phyloP scores from a whole-genome alignment of 2,113 vertebrate genomes.

The Prinia subflava region DNA sequence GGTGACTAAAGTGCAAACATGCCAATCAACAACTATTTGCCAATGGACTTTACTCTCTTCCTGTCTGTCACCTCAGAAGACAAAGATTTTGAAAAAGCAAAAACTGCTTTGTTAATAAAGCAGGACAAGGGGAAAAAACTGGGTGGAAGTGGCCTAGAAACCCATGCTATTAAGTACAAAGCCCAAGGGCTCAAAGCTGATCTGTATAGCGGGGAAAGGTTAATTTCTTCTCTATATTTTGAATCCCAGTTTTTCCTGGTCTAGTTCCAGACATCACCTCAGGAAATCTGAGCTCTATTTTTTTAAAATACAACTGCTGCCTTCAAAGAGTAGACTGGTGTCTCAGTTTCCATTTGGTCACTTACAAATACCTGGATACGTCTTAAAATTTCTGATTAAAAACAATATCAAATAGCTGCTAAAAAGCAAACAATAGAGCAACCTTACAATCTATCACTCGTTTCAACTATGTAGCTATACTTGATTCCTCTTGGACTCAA shows the following conservation, averaged over 20 bases:
- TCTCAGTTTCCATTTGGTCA: neutral
- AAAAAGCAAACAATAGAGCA: neutral
- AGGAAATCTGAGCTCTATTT: neutral
- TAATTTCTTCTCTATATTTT: neutral
- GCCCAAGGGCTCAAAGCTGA: neutral
- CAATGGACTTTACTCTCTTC: neutral
- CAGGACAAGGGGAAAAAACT: neutral
- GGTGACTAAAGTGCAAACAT: neutral
- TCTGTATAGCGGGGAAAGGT: neutral
- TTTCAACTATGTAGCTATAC: neutral
- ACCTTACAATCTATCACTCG: neutral
- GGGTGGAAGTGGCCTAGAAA: neutral
- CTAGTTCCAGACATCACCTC: neutral
- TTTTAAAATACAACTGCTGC: neutral
- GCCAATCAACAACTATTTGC: neutral
- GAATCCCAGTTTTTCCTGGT: neutral
- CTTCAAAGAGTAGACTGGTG: neutral
- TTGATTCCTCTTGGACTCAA: neutral
- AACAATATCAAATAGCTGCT: neutral
- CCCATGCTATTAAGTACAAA: neutral
- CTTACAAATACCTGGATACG: neutral
- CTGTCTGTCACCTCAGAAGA: neutral
- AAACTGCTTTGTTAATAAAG: neutral
- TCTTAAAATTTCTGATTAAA: neutral
- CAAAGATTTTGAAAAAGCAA: neutral